Percentiles rank a stretch among this genome's conserved stretches.
Evolutionary conservation across 2,797 vertebrate species (phyloP).

Genomic region (Channallabes apus): DNA sequence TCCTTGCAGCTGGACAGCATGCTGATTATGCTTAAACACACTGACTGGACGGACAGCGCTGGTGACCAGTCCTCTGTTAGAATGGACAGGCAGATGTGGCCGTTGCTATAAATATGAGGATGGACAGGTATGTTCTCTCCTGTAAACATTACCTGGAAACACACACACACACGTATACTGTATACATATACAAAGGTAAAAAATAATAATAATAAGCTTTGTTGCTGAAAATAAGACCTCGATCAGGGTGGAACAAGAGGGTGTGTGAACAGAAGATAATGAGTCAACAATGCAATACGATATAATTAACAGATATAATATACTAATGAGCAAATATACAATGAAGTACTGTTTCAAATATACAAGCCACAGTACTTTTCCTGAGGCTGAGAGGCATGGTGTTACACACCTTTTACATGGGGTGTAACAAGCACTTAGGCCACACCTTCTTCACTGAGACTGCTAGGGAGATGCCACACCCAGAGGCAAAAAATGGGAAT

Average conservation of each 20-base stretch:
- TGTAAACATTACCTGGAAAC: conserved; percentile 96
- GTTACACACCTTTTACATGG: neutral
- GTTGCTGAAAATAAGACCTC: neutral
- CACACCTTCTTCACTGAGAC: neutral
- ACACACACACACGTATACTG: neutral
- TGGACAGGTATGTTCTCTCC: conserved; percentile 99
- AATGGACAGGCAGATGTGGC: conserved; percentile 99
- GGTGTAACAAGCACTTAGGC: neutral
- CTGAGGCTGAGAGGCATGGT: neutral
- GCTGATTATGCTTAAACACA: conserved; percentile 99
- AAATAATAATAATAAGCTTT: neutral
- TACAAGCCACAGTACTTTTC: neutral
- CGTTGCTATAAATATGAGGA: conserved; percentile 99
- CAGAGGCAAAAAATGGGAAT: neutral
- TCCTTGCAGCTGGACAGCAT: conserved; percentile 99
- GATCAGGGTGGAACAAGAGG: neutral
- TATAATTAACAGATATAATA: neutral
- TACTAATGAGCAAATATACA: neutral
- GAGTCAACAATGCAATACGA: neutral
- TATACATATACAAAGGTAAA: neutral
- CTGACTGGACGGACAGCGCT: conserved; percentile 97
- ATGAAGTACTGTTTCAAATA: too few species aligned
- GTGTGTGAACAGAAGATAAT: neutral
- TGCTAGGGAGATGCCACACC: neutral
- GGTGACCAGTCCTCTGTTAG: conserved; percentile 99